Conservation (phyloP, 1,140 invertebrate species). For the Pararge aegeria region DNA sequence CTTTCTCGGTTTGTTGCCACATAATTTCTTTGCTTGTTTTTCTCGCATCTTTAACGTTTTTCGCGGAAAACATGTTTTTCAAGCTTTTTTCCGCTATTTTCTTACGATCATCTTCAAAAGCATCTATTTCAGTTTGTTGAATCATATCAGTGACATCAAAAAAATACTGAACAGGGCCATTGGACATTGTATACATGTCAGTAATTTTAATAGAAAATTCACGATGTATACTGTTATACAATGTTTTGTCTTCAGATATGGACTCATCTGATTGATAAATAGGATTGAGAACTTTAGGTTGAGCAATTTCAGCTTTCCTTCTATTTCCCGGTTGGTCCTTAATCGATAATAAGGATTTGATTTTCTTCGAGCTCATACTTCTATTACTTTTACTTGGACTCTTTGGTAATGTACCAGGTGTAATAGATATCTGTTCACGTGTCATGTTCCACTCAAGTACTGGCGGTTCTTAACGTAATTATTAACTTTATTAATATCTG, state of each 20-base stretch:
- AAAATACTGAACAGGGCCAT: conserved; percentile 35
- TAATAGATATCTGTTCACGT: conserved; percentile 36
- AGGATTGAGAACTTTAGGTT: conserved; percentile 18
- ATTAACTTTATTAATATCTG: no score
- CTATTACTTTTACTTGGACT: conserved; percentile 38
- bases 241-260: conserved; percentile 38
- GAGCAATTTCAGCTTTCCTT: conserved; percentile 28
- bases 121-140: conserved; percentile 35
- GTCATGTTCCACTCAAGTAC: conserved; percentile 50
- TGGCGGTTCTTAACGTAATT: conserved; percentile 28
- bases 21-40: conserved; percentile 51
- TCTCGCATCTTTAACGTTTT: conserved; percentile 40
- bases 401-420: conserved; percentile 25
- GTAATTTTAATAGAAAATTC: conserved; percentile 46
- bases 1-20: conserved; percentile 36
- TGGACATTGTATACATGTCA: conserved; percentile 30
- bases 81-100: conserved; percentile 43
- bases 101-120: conserved; percentile 43
- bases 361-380: conserved; percentile 38
- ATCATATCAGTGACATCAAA: conserved; percentile 54
- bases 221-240: conserved; percentile 37
- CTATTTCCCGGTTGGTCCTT: conserved; percentile 30
- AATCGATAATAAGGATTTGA: conserved; percentile 41
- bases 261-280: conserved; percentile 33
- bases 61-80: conserved; percentile 42